These are phyloP conservation scores for Distichodus sexfasciatus DNA, from an alignment of 2,797 vertebrate genomes.

Conservation along the genomic window DNA sequence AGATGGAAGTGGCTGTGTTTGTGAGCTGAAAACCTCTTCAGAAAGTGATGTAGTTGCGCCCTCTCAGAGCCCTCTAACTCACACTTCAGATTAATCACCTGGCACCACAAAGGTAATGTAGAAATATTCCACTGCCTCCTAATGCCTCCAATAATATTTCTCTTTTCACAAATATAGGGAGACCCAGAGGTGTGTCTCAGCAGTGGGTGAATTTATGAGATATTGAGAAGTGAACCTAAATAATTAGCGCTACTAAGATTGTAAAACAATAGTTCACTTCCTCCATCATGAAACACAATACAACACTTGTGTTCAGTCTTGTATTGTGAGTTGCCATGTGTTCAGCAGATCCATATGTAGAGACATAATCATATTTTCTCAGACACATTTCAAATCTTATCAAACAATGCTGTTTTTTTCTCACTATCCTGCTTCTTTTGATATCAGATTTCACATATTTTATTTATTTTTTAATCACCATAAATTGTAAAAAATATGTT, in stretches of 20 bases:
- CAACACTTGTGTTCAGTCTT: constrained; percentile 24
- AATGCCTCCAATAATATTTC: constrained; percentile 53
- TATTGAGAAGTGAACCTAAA: constrained; percentile 16
- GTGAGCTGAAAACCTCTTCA: constrained; percentile 36
- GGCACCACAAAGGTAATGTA: constrained; percentile 68
- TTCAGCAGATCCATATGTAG: constrained; percentile 49
- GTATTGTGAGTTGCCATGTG: too few species aligned
- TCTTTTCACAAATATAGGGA: constrained; percentile 35
- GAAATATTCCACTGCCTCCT: constrained; percentile 59
- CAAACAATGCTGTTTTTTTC: constrained; percentile 31
- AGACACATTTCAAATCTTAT: constrained; percentile 34
- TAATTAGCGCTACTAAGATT: background rate
- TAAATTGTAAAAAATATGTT: constrained; percentile 31
- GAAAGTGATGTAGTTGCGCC: constrained; percentile 64
- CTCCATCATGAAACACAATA: constrained; percentile 28
- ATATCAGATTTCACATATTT: background rate
- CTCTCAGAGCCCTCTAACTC: constrained; percentile 66
- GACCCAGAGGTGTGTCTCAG: constrained; percentile 19
- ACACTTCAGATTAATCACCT: constrained; percentile 77
- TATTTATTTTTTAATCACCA: background rate
- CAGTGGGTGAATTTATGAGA: constrained; percentile 34
- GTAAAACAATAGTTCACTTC: constrained; percentile 28
- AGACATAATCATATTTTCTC: constrained; percentile 46
- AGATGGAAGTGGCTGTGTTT: constrained; percentile 39
- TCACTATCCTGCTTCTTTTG: constrained; percentile 9